Percentiles rank a stretch among this genome's conserved stretches.
Evolutionary conservation across 2,797 vertebrate species (phyloP).

Genomic region (Sebastes iracundus): DNA sequence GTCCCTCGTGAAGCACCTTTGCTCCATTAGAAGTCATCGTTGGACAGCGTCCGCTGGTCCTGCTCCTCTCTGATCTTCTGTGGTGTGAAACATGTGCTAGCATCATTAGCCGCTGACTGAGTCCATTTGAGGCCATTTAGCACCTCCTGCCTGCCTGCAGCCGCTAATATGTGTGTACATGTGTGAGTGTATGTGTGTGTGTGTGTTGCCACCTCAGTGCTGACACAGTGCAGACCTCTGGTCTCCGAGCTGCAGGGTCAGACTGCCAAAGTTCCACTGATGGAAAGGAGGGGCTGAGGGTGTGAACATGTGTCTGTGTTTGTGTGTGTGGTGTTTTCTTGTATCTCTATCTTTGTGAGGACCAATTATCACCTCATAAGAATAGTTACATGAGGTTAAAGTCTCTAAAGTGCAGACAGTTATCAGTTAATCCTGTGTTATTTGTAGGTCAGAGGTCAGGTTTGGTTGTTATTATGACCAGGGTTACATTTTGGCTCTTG

Average conservation of each 20-base stretch:
- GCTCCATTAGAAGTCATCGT: constrained; percentile 13
- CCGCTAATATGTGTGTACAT: background rate
- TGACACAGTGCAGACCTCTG: constrained; percentile 27
- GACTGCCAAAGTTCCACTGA: constrained; percentile 25
- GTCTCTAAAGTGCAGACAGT: background rate
- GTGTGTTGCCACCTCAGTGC: constrained; percentile 2
- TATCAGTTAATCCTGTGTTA: background rate
- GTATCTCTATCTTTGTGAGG: background rate
- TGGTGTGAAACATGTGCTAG: constrained; percentile 55
- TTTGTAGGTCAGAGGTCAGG: background rate
- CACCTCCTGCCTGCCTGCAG: constrained; percentile 64
- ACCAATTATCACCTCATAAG: background rate
- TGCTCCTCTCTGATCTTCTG: constrained; percentile 17
- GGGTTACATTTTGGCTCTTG: background rate
- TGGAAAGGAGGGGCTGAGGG: background rate
- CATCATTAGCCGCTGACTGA: constrained; percentile 66
- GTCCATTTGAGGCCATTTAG: constrained; percentile 77
- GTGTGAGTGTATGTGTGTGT: background rate
- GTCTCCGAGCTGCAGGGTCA: constrained; percentile 31
- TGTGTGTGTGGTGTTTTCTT: background rate
- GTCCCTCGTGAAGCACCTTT: background rate
- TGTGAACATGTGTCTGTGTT: constrained; percentile 1
- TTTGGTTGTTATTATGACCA: background rate
- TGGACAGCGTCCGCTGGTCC: background rate
- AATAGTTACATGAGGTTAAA: background rate